A percentile compares a stretch with the other conserved stretches of the same genome.
phyloP scores from a whole-genome alignment of 2,888 invertebrate species.

The Furcula furcula region DNA sequence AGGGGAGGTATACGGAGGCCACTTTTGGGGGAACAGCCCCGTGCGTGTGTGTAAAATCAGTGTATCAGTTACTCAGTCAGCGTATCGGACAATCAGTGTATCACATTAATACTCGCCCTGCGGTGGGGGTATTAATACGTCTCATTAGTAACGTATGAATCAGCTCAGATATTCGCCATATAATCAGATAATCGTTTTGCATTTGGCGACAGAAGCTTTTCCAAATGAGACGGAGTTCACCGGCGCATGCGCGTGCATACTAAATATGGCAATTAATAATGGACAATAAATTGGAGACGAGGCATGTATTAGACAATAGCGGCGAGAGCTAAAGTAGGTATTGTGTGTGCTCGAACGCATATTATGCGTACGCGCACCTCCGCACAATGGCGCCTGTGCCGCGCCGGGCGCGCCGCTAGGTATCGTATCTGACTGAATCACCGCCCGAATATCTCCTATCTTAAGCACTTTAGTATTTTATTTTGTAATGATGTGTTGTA shows the following conservation, averaged over 20 bases:
- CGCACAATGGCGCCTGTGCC: constrained; percentile 7
- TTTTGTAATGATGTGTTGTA: too few species aligned
- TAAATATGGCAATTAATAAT: neutral
- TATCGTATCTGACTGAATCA: too few species aligned
- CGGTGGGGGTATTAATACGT: neutral
- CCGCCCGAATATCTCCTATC: too few species aligned
- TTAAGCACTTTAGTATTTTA: too few species aligned
- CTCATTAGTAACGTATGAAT: neutral
- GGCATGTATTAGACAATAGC: neutral
- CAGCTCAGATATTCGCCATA: neutral
- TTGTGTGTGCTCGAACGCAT: constrained; percentile 8
- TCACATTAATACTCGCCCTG: neutral
- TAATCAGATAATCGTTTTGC: neutral
- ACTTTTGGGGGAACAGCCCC: too few species aligned
- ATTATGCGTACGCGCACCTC: constrained; percentile 21
- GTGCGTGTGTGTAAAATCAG: too few species aligned
- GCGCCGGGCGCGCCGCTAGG: too few species aligned
- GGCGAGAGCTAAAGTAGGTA: neutral
- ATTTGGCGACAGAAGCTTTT: too few species aligned
- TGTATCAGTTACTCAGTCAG: neutral
- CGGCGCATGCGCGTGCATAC: neutral
- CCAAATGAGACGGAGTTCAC: too few species aligned
- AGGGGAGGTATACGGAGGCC: too few species aligned
- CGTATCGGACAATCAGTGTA: neutral
- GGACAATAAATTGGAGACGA: neutral